These are phyloP conservation scores for Diachrysia chrysitis DNA, from an alignment of 2,888 invertebrate genomes.

Conservation along the genomic window DNA sequence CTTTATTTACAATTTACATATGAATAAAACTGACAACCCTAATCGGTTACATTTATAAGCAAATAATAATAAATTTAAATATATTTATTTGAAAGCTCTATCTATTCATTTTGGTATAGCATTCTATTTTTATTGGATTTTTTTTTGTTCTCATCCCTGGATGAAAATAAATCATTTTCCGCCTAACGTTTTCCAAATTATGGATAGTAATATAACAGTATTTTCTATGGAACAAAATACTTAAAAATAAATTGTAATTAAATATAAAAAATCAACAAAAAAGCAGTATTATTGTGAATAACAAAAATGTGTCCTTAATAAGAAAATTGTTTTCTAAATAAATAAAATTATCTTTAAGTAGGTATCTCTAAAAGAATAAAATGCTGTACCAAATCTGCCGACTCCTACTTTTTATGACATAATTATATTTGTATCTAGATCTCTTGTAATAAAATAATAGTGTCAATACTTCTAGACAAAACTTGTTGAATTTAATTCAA, in stretches of 20 bases:
- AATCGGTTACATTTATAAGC: slow-evolving; percentile 1
- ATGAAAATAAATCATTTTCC: neutral
- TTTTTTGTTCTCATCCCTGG: neutral
- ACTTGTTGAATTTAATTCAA: slow-evolving; percentile 47
- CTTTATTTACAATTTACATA: neutral
- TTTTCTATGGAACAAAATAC: no score
- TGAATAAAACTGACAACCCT: slow-evolving; percentile 10
- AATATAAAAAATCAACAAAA: no score
- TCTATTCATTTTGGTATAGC: slow-evolving; percentile 1
- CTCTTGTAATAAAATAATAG: slow-evolving; percentile 12
- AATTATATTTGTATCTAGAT: slow-evolving; percentile 14
- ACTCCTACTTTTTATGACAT: slow-evolving; percentile 10
- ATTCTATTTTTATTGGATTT: neutral
- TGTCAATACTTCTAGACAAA: slow-evolving; percentile 27
- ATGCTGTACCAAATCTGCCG: slow-evolving; percentile 18
- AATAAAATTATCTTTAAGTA: no score
- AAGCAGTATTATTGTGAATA: no score
- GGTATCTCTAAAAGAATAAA: no score
- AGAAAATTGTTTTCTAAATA: neutral
- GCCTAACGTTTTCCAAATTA: no score
- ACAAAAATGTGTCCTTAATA: no score
- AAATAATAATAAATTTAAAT: neutral
- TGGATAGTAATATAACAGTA: no score
- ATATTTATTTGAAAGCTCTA: neutral
- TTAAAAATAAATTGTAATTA: no score